A percentile compares a stretch with the other conserved stretches of the same genome.
These are phyloP conservation scores for Myotis lucifugus DNA, from an alignment of 2,113 vertebrate genomes.

Conservation along the genomic window DNA sequence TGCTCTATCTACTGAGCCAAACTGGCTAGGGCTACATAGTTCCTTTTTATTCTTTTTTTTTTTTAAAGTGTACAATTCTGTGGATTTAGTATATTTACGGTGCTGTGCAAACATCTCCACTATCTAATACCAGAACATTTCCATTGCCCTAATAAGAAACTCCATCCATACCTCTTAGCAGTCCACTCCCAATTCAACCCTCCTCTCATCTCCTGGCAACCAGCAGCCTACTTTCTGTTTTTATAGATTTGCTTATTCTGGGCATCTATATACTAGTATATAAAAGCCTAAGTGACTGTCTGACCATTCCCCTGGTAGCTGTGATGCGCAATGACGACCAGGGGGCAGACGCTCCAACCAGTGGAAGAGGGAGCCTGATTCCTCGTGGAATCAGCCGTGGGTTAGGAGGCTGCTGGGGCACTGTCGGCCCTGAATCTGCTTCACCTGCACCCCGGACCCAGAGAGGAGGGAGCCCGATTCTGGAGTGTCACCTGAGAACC, in stretches of 20 bases:
- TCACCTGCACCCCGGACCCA: no score
- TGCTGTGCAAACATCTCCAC: not conserved
- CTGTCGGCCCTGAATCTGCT: no score
- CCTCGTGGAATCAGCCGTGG: no score
- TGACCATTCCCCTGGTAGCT: no score
- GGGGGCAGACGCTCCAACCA: no score
- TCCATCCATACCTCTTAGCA: not conserved
- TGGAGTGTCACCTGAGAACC: no score
- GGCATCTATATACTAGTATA: not conserved
- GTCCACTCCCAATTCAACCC: not conserved
- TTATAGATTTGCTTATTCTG: not conserved
- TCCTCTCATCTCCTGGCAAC: not conserved
- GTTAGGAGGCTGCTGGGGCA: no score
- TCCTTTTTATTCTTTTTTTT: not conserved
- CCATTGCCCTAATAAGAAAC: not conserved
- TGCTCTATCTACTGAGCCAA: no score
- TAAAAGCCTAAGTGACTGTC: no score
- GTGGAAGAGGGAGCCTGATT: no score
- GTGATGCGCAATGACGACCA: no score
- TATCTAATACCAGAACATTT: not conserved
- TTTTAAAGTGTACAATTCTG: not conserved
- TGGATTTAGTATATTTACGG: not conserved
- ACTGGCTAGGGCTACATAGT: not conserved
- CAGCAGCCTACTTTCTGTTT: not conserved
- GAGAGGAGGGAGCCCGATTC: no score